These are phyloP conservation scores for Aurelia coerulea DNA, from an alignment of 30 jellyfish, hydroid and myxozoan genomes.

Conservation along the genomic window DNA sequence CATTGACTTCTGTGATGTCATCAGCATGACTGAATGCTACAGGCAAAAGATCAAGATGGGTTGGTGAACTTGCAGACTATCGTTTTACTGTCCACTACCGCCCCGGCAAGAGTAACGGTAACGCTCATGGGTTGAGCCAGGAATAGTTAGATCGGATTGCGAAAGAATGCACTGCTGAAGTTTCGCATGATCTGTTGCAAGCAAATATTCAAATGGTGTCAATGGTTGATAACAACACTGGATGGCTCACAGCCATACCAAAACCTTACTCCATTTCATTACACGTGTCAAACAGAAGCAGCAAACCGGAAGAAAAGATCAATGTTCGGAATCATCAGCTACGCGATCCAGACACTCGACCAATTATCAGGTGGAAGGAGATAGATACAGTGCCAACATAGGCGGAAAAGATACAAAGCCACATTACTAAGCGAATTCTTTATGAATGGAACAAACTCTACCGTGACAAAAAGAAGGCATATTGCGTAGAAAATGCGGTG, in stretches of 20 bases:
- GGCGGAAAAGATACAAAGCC: slow-evolving; percentile 15
- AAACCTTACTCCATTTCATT: not conserved
- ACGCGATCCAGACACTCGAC: slow-evolving; percentile 1
- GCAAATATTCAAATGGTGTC: too few species aligned
- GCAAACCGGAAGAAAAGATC: not conserved
- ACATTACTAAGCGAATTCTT: slow-evolving; percentile 1
- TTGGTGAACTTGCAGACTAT: slow-evolving; percentile 41
- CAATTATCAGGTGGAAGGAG: slow-evolving; percentile 4
- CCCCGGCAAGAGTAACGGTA: not conserved
- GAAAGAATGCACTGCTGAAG: slow-evolving; percentile 26
- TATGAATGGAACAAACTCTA: slow-evolving; percentile 7
- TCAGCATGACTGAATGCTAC: slow-evolving; percentile 48
- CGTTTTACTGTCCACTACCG: not conserved
- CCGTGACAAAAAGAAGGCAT: too few species aligned
- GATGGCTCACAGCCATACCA: not conserved
- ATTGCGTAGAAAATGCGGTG: too few species aligned
- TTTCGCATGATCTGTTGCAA: not conserved
- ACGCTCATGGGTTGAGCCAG: slow-evolving; percentile 23
- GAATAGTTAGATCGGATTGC: not conserved
- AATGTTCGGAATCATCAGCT: not conserved
- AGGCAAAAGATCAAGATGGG: slow-evolving; percentile 38
- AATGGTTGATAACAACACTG: too few species aligned
- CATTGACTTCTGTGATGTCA: not conserved
- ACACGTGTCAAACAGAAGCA: not conserved
- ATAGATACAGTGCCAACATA: not conserved